phyloP scores from a whole-genome alignment of 1,140 invertebrate genomes.

The Bombus pyrosoma region DNA sequence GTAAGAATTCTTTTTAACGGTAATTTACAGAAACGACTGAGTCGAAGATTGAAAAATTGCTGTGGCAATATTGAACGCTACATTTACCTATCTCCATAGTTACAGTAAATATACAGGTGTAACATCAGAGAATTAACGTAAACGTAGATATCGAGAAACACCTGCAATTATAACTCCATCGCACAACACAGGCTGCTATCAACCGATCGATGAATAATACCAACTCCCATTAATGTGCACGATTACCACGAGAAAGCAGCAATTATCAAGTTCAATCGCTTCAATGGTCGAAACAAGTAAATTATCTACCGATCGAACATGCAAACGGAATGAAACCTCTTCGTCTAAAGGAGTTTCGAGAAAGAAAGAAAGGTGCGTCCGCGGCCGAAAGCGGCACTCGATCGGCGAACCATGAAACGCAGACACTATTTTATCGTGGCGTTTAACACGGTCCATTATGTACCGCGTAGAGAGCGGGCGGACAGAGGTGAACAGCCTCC shows the following conservation, averaged over 20 bases:
- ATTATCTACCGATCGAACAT: background rate
- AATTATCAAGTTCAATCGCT: background rate
- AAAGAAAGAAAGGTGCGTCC: background rate
- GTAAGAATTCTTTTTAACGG: too few relatives aligned
- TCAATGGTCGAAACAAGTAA: background rate
- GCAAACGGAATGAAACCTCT: background rate
- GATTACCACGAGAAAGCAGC: background rate
- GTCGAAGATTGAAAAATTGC: too few relatives aligned
- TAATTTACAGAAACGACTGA: too few relatives aligned
- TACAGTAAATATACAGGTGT: too few relatives aligned
- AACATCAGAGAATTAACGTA: too few relatives aligned
- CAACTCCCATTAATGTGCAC: background rate
- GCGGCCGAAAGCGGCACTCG: constrained; percentile 16
- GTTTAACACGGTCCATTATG: constrained; percentile 49
- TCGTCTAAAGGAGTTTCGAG: background rate
- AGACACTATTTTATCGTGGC: constrained; percentile 44
- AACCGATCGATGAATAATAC: background rate
- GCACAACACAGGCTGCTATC: background rate
- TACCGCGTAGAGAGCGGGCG: constrained; percentile 28
- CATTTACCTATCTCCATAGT: background rate
- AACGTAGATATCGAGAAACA: background rate
- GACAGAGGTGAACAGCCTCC: constrained; percentile 65
- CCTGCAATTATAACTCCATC: background rate
- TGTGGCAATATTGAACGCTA: background rate
- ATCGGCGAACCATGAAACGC: constrained; percentile 37